These are phyloP conservation scores for Keiferia lycopersicella DNA, from an alignment of 2,888 invertebrate genomes.

Conservation along the genomic window DNA sequence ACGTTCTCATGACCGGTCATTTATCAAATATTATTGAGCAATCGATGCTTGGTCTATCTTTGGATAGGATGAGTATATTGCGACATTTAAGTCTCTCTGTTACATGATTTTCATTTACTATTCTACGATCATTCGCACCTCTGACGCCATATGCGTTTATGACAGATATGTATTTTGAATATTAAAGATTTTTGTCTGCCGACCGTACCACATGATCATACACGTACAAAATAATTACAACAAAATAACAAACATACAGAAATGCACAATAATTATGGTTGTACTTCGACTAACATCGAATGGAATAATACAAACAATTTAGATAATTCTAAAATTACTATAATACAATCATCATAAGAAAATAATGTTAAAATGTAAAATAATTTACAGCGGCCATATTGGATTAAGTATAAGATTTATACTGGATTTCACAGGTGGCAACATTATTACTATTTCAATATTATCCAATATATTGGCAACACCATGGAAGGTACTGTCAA, in stretches of 20 bases:
- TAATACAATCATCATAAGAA: slow-evolving; percentile 14
- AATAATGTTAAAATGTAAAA: slow-evolving; percentile 12
- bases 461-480: background rate
- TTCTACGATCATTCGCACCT: slow-evolving; percentile 8
- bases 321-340: background rate
- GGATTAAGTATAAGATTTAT: background rate
- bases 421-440: background rate
- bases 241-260: slow-evolving; percentile 28
- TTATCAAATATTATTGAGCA: slow-evolving; percentile 42
- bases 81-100: slow-evolving; percentile 31
- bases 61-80: slow-evolving; percentile 37
- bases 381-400: slow-evolving; percentile 21
- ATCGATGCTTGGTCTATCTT: slow-evolving; percentile 46
- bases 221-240: slow-evolving; percentile 25
- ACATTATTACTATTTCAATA: background rate
- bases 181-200: slow-evolving; percentile 6
- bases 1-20: background rate
- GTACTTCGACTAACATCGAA: slow-evolving; percentile 44
- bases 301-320: slow-evolving; percentile 28
- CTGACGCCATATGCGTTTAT: background rate
- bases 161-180: background rate
- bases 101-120: background rate
- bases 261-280: slow-evolving; percentile 39
- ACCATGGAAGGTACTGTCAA: background rate
- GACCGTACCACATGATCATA: slow-evolving; percentile 18